Conservation (phyloP, 1,140 invertebrate genomes). For the Diabrotica virgifera region DNA sequence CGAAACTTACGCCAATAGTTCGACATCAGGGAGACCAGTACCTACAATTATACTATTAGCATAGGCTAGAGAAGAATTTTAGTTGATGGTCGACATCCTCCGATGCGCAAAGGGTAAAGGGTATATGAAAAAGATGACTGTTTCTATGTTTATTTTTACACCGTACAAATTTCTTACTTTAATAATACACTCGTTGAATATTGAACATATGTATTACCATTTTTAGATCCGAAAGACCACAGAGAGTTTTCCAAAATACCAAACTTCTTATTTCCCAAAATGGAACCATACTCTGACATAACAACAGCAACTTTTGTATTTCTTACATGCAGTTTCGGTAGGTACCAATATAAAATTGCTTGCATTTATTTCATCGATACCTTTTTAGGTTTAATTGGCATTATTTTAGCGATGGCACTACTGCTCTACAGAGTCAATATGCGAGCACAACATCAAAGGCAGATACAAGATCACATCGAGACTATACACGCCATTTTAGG, state of each 20-base stretch:
- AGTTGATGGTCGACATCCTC: no score
- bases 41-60: no score
- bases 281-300: slow-evolving; percentile 62
- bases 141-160: neutral
- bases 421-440: slow-evolving; percentile 64
- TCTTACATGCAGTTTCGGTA: slow-evolving; percentile 59
- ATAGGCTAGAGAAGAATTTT: no score
- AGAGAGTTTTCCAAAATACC: slow-evolving; percentile 69
- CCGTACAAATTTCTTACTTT: no score
- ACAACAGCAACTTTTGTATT: slow-evolving; percentile 65
- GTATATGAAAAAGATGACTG: no score
- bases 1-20: no score
- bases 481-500: slow-evolving; percentile 66
- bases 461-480: slow-evolving; percentile 63
- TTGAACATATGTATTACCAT: slow-evolving; percentile 34
- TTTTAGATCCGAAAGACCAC: slow-evolving; percentile 54
- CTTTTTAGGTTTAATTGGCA: slow-evolving; percentile 55
- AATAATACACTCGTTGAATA: no score
- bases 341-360: slow-evolving; percentile 4
- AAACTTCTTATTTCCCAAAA: slow-evolving; percentile 72
- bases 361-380: neutral
- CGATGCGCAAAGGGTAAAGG: no score
- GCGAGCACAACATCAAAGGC: slow-evolving; percentile 59
- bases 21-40: no score
- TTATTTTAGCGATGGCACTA: slow-evolving; percentile 63